phyloP scores from a whole-genome alignment of 2,888 invertebrate genomes.

The Eilema caniola region DNA sequence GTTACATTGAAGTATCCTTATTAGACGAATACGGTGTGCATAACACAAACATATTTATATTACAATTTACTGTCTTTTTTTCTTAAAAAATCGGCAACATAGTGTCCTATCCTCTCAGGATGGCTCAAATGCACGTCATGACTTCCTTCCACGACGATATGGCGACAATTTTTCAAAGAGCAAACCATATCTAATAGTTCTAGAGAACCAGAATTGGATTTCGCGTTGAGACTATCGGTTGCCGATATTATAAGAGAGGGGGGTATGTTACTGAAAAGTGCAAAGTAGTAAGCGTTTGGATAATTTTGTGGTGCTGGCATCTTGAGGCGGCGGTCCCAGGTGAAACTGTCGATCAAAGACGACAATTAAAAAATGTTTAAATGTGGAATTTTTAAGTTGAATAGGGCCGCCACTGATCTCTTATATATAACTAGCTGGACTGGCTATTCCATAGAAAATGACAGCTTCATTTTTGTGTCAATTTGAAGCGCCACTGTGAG shows the following conservation, averaged over 20 bases:
- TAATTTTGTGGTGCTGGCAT: constrained; percentile 62
- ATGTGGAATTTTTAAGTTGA: no score
- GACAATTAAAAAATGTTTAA: not conserved
- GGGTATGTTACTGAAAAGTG: constrained; percentile 59
- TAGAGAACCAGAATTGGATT: constrained; percentile 22
- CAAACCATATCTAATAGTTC: constrained; percentile 16
- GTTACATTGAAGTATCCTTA: no score
- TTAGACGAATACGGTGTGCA: no score
- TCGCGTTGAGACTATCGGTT: constrained; percentile 33
- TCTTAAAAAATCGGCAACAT: constrained; percentile 71
- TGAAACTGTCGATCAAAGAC: constrained; percentile 58
- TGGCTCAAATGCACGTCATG: constrained; percentile 89
- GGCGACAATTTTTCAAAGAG: constrained; percentile 39
- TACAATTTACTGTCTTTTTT: constrained; percentile 35
- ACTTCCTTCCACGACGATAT: constrained; percentile 77
- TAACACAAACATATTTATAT: not conserved
- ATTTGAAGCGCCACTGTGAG: no score
- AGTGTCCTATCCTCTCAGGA: constrained; percentile 81
- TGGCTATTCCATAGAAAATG: no score
- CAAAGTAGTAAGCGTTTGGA: constrained; percentile 62
- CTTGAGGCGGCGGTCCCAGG: constrained; percentile 71
- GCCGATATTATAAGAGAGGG: constrained; percentile 67
- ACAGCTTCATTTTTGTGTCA: no score
- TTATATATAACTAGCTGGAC: no score
- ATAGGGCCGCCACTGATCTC: no score